Percentiles rank a stretch among this genome's conserved stretches.
Evolutionary conservation across 1,140 invertebrate species (phyloP).

Genomic region (Platorchestia sp.): DNA sequence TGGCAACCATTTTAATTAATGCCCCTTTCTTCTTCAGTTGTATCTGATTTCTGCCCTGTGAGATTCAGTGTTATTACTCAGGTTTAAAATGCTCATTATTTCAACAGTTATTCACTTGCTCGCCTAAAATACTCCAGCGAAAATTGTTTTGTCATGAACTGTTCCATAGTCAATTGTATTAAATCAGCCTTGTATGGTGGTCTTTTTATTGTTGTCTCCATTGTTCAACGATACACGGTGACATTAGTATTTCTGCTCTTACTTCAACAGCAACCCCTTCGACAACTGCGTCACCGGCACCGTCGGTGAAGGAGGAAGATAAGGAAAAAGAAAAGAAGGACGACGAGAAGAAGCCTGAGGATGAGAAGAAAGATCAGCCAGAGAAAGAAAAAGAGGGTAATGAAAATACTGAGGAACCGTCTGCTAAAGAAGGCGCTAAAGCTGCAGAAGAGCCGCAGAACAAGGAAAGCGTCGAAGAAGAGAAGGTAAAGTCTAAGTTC

Average conservation of each 20-base stretch:
- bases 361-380: constrained; percentile 69
- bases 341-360: constrained; percentile 60
- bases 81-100: no score
- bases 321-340: constrained; percentile 62
- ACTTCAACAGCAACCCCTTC: constrained; percentile 62
- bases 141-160: no score
- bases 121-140: no score
- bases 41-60: no score
- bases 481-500: background rate
- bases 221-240: background rate
- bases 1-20: no score
- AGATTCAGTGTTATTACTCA: no score
- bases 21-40: no score
- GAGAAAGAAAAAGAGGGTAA: constrained; percentile 56
- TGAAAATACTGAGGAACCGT: constrained; percentile 45
- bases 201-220: background rate
- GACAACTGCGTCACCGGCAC: constrained; percentile 66
- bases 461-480: constrained; percentile 63
- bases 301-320: constrained; percentile 65
- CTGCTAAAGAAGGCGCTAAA: constrained; percentile 52
- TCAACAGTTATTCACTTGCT: no score
- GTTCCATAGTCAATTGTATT: background rate
- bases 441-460: constrained; percentile 61
- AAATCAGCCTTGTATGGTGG: background rate
- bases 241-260: background rate